Conservation (phyloP, 2,113 vertebrate genomes). For the Urocitellus parryii region DNA sequence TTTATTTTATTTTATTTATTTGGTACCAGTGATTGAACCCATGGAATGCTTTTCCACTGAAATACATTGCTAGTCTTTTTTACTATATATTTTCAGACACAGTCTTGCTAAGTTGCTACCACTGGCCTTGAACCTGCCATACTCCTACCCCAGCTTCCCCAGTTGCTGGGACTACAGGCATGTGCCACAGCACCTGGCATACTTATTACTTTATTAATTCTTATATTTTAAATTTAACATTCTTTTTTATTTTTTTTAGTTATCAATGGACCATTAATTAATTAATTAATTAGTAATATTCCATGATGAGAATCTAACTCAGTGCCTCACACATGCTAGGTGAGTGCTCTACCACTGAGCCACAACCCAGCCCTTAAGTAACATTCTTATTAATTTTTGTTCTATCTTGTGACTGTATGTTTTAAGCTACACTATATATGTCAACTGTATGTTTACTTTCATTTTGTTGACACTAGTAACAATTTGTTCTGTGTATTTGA, state of each 20-base stretch:
- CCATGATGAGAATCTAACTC: too few species aligned
- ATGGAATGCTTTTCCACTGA: background rate
- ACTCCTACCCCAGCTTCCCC: too few species aligned
- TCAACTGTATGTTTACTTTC: slow-evolving; percentile 8
- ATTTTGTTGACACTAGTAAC: background rate
- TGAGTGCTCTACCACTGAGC: too few species aligned
- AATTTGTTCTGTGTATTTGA: background rate
- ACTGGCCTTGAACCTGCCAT: background rate
- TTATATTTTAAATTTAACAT: background rate
- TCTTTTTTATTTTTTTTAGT: too few species aligned
- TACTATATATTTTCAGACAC: background rate
- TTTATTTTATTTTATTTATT: background rate
- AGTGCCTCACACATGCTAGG: too few species aligned
- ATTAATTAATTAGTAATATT: too few species aligned
- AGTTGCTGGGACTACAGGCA: too few species aligned
- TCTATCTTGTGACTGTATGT: background rate
- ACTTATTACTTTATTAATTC: background rate
- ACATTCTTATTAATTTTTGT: background rate
- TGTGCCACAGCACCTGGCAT: too few species aligned
- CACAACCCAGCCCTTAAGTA: too few species aligned
- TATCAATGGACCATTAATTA: too few species aligned
- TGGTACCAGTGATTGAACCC: background rate
- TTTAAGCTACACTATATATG: background rate
- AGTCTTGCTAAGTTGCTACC: background rate
- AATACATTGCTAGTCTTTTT: background rate